Conservation (phyloP, 1,140 invertebrate species). For the Aphis craccivora region DNA sequence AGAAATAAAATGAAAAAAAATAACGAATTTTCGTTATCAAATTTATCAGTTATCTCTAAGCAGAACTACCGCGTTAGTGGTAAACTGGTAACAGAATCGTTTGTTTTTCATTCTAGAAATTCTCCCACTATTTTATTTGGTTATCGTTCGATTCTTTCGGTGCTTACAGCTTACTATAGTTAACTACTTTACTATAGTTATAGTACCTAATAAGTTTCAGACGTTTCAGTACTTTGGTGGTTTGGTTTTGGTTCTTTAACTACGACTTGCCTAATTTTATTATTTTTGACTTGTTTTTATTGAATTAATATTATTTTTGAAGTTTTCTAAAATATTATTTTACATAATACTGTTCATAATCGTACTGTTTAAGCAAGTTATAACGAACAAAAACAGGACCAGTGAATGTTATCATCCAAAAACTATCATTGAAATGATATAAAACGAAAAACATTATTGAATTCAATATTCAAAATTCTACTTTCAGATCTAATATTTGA, state of each 20-base stretch:
- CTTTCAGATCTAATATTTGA: background rate
- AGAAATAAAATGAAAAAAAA: background rate
- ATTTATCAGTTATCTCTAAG: background rate
- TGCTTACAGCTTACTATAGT: background rate
- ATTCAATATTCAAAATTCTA: background rate
- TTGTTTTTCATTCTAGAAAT: slow-evolving; percentile 33
- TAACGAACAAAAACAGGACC: background rate
- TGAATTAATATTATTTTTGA: slow-evolving; percentile 33
- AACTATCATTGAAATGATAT: slow-evolving; percentile 27
- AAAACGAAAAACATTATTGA: background rate
- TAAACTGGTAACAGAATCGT: background rate
- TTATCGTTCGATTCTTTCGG: slow-evolving; percentile 2
- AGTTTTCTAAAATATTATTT: slow-evolving; percentile 14
- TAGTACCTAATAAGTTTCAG: no score
- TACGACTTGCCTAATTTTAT: background rate
- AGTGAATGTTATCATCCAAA: background rate
- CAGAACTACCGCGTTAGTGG: background rate
- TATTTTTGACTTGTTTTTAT: slow-evolving; percentile 21
- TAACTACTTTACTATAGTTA: background rate
- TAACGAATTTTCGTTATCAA: slow-evolving; percentile 41
- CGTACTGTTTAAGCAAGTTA: background rate
- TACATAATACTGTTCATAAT: background rate
- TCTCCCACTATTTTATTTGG: slow-evolving; percentile 39
- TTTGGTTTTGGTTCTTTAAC: background rate
- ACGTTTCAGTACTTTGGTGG: no score